These are phyloP conservation scores for Prunella fulvescens DNA, from an alignment of 2,113 vertebrate species.

Conservation along the genomic window DNA sequence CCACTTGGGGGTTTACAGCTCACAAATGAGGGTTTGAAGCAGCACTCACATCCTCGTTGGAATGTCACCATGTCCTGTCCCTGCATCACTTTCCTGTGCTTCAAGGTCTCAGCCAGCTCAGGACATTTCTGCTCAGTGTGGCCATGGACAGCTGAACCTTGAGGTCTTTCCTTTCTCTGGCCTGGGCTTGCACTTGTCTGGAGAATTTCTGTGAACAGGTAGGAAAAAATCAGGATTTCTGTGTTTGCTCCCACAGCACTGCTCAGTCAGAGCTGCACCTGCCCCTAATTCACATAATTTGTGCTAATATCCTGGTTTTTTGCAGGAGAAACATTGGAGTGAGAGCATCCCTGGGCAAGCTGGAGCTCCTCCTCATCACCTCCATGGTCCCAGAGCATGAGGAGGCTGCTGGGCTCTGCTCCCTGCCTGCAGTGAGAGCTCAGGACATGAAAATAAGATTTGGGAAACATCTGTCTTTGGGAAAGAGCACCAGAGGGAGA, in stretches of 20 bases:
- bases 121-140: not conserved
- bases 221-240: not conserved
- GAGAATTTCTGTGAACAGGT: not conserved
- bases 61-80: accelerated
- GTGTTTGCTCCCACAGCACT: accelerated
- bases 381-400: accelerated
- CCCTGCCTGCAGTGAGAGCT: not conserved
- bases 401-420: not conserved
- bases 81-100: not conserved
- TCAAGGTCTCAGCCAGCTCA: not conserved
- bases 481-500: not conserved
- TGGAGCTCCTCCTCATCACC: not conserved
- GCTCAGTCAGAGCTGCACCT: not conserved
- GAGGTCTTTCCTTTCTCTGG: not conserved
- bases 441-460: not conserved
- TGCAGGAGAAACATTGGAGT: not conserved
- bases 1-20: not conserved
- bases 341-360: not conserved
- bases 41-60: not conserved
- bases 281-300: not conserved
- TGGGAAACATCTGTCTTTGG: not conserved
- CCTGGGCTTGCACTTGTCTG: not conserved
- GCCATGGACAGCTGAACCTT: not conserved
- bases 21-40: accelerated
- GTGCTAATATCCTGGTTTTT: not conserved